Evolutionary conservation across 2,113 vertebrate genomes (phyloP).

Genomic region (Grammomys surdaster): DNA sequence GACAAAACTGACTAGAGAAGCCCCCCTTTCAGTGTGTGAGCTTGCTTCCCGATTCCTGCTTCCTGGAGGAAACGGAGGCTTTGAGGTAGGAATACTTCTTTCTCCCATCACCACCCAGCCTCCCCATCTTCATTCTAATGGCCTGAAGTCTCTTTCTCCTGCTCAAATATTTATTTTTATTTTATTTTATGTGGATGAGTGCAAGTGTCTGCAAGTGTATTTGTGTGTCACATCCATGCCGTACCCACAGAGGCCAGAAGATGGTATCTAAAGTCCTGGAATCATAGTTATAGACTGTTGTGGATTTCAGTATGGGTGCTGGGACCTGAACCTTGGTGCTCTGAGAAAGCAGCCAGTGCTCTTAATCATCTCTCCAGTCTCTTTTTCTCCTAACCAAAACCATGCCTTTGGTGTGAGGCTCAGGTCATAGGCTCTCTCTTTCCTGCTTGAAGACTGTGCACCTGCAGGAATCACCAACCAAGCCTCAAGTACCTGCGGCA

Average conservation of each 20-base stretch:
- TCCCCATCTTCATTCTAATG: neutral
- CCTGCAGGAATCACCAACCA: neutral
- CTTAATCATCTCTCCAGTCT: neutral
- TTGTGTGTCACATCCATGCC: neutral
- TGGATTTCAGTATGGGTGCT: neutral
- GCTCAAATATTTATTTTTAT: neutral
- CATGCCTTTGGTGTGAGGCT: neutral
- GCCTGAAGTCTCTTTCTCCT: neutral
- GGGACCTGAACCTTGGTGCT: neutral
- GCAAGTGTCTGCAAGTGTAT: neutral
- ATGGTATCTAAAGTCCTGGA: neutral
- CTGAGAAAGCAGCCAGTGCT: neutral
- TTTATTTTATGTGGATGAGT: neutral
- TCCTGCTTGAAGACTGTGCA: neutral
- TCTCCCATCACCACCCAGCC: neutral
- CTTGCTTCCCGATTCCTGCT: neutral
- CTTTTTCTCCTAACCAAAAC: neutral
- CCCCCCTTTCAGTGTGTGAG: accelerated
- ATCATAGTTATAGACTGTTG: neutral
- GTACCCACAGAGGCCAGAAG: neutral
- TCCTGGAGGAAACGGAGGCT: neutral
- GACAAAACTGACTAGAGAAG: neutral
- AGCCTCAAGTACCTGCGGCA: neutral
- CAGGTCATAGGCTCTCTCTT: neutral
- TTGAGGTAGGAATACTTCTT: neutral